These are phyloP conservation scores for Glandiceps talaboti DNA, from an alignment of 53 echinoderm and acorn worm genomes.

Conservation along the genomic window DNA sequence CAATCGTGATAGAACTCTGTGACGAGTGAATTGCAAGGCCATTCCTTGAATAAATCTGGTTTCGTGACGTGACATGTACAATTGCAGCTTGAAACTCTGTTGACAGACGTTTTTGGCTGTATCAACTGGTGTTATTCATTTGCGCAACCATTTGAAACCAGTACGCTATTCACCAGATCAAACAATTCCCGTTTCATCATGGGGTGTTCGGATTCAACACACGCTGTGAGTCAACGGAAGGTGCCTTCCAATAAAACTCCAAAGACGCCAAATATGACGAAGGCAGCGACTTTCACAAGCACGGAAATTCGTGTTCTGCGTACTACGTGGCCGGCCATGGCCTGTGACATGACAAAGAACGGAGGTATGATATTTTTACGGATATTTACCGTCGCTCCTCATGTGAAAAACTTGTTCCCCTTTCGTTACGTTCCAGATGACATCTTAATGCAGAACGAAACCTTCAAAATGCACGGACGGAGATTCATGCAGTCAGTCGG, in stretches of 20 bases:
- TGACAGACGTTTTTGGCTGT: too few relatives aligned
- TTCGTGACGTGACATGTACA: too few relatives aligned
- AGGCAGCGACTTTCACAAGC: background rate
- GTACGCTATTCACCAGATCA: too few relatives aligned
- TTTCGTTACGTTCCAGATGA: background rate
- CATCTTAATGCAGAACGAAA: background rate
- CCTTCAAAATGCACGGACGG: background rate
- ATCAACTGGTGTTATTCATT: too few relatives aligned
- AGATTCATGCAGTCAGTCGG: background rate
- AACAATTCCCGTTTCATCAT: too few relatives aligned
- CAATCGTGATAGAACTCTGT: too few relatives aligned
- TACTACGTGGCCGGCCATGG: background rate
- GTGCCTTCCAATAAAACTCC: background rate
- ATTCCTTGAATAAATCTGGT: too few relatives aligned
- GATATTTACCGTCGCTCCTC: background rate
- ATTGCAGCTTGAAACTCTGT: too few relatives aligned
- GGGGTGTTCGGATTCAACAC: background rate
- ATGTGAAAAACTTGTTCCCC: background rate
- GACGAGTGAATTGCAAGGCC: too few relatives aligned
- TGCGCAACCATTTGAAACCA: too few relatives aligned
- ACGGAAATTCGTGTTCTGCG: background rate
- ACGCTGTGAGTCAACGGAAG: background rate
- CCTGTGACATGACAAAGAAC: background rate
- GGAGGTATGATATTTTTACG: background rate
- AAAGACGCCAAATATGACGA: background rate